Evolutionary conservation across 2,113 vertebrate genomes (phyloP), one percentile per base, ranked within the genome.

Genomic region (Leptobrachium ailaonicum): DNA sequence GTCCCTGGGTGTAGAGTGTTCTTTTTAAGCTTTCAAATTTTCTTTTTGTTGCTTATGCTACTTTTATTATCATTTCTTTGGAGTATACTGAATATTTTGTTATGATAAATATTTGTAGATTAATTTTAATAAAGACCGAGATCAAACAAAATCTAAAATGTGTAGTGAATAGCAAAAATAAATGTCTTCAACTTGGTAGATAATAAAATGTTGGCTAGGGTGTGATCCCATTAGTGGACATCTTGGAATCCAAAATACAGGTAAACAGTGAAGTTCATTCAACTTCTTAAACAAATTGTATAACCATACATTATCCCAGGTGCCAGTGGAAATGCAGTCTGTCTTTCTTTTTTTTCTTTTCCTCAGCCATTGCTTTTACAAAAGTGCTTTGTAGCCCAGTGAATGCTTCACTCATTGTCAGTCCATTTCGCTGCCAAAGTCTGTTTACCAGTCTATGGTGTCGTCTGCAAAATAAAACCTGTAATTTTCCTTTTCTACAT

Each of bases 201-300:
- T 70, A 47, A 70, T 47, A 14, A 42, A 70, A 47, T 70, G 41
- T 42, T 68, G 42, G 11, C 66, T 50, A 63, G 58, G 44, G 68
- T 53, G 14, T n/a, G 2, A 71, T 80, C 47, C 62, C 40, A 56
- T 80, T 74, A 62, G 41, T 43, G n/a, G 6, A 73, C 45, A 47
- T 41, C 53, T 2, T 69, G 75, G 66, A 60, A 77, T 77, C 41
- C 8, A 66, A 63, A 42, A 60, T 73, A 73, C 62, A 73, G 71
- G 71, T 80, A 74, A 80, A 80, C 71, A 80, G 0, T 68, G 40
- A 62, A 80, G 78, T 74, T 80, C 78, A 68, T 80, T 80, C 78
- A 80, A 73, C 77, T 67, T 80, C 42, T 47, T 40, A 68, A 68
- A 60, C 54, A 45, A n/a, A 58, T 60, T 80, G 63, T 67, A 40